phyloP scores from a whole-genome alignment of 2,797 vertebrate genomes.

The Chloroceryle inda region DNA sequence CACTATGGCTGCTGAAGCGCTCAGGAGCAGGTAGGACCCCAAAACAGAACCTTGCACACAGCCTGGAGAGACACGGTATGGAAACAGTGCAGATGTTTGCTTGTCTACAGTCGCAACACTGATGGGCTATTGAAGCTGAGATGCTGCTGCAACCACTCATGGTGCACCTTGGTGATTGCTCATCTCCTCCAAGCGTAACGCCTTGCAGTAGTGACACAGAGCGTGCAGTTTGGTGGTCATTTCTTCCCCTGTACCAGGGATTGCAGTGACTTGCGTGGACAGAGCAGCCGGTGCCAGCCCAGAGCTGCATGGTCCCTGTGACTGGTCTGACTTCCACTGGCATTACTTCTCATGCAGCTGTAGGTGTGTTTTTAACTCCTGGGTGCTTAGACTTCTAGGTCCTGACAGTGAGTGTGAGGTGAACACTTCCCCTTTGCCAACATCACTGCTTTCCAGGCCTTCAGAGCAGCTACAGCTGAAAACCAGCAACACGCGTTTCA shows the following conservation, averaged over 20 bases:
- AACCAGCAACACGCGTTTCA: rapidly evolving
- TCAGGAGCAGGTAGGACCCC: background rate
- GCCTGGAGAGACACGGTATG: background rate
- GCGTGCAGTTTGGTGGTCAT: rapidly evolving
- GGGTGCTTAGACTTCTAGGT: background rate
- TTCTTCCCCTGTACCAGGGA: background rate
- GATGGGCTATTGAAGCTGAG: background rate
- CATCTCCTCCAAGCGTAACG: background rate
- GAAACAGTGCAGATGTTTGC: background rate
- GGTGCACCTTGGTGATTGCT: background rate
- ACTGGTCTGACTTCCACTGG: background rate
- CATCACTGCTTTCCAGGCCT: background rate
- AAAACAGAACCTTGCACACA: background rate
- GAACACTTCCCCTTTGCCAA: background rate
- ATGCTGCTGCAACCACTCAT: background rate
- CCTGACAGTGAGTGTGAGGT: background rate
- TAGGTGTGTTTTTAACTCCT: background rate
- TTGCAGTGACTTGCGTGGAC: rapidly evolving
- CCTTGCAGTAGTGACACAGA: background rate
- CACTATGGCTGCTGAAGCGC: background rate
- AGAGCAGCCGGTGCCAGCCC: background rate
- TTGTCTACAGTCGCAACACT: background rate
- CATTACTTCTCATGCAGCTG: background rate
- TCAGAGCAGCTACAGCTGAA: background rate
- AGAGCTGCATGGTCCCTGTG: background rate